Conservation (phyloP, 2,113 vertebrate genomes). For the Felis chaus region DNA sequence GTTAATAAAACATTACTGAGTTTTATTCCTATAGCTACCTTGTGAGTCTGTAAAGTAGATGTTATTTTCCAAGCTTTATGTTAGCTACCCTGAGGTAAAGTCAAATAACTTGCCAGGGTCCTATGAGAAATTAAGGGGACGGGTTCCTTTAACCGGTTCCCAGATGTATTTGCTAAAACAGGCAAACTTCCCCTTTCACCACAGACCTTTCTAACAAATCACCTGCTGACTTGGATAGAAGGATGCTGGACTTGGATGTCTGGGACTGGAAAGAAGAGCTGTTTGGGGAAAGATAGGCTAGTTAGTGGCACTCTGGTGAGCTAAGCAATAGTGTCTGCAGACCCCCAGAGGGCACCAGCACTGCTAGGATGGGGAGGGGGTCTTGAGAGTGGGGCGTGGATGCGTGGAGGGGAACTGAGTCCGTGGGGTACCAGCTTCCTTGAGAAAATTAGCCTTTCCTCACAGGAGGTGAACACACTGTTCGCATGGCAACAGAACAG, state of each 20-base stretch:
- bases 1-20: neutral
- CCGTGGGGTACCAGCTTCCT: neutral
- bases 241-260: neutral
- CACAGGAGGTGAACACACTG: neutral
- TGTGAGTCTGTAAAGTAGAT: neutral
- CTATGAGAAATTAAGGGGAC: conserved; percentile 10
- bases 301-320: neutral
- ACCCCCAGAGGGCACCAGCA: neutral
- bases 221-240: neutral
- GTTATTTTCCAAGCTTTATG: conserved; percentile 43
- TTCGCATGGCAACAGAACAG: neutral
- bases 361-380: neutral
- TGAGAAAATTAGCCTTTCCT: neutral
- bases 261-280: conserved; percentile 2
- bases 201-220: neutral
- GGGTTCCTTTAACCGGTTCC: neutral
- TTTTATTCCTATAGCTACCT: neutral
- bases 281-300: neutral
- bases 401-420: neutral
- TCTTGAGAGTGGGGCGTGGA: neutral
- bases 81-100: neutral
- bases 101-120: conserved; percentile 10
- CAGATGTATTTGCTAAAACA: conserved; percentile 31
- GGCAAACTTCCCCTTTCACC: neutral
- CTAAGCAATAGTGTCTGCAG: neutral